Evolutionary conservation across 2,797 vertebrate genomes (phyloP).

Genomic region (Semotilus atromaculatus): DNA sequence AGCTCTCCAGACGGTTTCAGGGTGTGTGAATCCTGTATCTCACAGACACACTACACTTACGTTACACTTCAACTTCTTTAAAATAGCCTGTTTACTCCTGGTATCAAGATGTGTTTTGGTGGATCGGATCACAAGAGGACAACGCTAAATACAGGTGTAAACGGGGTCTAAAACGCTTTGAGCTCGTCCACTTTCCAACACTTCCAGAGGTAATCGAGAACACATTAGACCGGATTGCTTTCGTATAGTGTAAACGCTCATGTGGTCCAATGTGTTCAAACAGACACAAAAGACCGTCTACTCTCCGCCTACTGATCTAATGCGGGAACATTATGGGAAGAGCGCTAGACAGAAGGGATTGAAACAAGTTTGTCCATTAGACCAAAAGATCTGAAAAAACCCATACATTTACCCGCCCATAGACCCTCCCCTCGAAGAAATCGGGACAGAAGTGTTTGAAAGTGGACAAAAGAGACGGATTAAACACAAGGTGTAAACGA

Average conservation of each 20-base stretch:
- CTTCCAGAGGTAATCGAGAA: neutral
- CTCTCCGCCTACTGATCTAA: neutral
- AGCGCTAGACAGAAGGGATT: neutral
- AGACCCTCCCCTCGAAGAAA: neutral
- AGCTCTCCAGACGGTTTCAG: conserved; percentile 91
- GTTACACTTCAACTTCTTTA: neutral
- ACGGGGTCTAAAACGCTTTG: neutral
- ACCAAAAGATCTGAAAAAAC: neutral
- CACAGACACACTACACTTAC: neutral
- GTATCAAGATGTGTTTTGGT: neutral
- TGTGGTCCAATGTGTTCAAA: neutral
- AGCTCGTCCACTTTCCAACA: no score
- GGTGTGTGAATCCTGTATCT: conserved; percentile 75
- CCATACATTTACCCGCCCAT: neutral
- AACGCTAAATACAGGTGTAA: neutral
- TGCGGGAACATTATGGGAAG: neutral
- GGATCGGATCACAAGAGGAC: neutral
- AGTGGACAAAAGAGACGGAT: neutral
- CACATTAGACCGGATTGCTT: neutral
- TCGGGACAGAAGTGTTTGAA: neutral
- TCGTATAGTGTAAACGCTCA: neutral
- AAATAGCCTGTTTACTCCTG: neutral
- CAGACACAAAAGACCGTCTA: neutral
- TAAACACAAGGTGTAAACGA: neutral
- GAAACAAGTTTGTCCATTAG: neutral